Conservation (phyloP, 1,140 invertebrate species). For the Pachypeltis micranthus region DNA sequence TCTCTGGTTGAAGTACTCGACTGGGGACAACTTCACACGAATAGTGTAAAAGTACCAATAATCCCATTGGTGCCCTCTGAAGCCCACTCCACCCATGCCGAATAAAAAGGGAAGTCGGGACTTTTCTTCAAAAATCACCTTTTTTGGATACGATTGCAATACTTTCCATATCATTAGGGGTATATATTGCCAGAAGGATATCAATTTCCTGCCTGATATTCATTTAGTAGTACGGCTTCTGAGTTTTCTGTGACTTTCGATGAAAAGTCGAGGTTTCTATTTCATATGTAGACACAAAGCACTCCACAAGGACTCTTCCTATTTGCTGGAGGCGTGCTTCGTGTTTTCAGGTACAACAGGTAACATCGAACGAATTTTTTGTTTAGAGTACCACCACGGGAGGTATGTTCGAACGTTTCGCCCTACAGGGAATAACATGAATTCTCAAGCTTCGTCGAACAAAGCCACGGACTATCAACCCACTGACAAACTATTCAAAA, state of each 20-base stretch:
- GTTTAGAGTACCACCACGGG: not conserved
- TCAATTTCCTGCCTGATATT: not conserved
- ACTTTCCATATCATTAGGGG: not conserved
- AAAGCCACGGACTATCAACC: slow-evolving; percentile 65
- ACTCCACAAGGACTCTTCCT: not conserved
- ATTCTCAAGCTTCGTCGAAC: slow-evolving; percentile 45
- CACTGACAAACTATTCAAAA: slow-evolving; percentile 63
- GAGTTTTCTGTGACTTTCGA: not conserved
- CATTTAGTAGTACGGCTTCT: not conserved
- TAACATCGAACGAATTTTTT: not conserved
- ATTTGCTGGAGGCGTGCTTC: not conserved
- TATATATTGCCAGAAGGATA: not conserved
- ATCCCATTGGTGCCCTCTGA: too few relatives aligned
- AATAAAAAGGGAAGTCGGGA: too few relatives aligned
- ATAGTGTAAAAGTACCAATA: too few relatives aligned
- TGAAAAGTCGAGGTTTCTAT: not conserved
- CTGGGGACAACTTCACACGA: too few relatives aligned
- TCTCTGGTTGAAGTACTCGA: too few relatives aligned
- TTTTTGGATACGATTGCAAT: too few relatives aligned
- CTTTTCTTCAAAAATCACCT: too few relatives aligned
- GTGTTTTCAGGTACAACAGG: not conserved
- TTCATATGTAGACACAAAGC: not conserved
- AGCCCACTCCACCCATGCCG: too few relatives aligned
- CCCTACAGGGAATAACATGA: slow-evolving; percentile 20
- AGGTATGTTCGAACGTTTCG: not conserved